Evolutionary conservation across 2,888 invertebrate species (phyloP).

Genomic region (Ormyrus nitidulus): DNA sequence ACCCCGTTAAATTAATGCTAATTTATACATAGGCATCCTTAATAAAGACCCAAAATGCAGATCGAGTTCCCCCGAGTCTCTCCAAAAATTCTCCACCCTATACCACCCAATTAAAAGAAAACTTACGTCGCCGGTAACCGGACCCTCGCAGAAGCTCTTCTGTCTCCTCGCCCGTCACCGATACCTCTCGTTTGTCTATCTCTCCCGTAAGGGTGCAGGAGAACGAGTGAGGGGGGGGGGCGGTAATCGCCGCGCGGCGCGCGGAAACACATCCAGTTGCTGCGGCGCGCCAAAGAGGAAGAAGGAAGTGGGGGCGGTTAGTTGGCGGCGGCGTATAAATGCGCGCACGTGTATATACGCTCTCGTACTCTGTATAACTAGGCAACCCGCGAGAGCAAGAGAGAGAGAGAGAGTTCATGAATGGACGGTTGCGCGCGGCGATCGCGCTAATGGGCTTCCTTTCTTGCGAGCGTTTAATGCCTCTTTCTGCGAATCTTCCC

Average conservation of each 20-base stretch:
- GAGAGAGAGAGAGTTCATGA: conserved; percentile 65
- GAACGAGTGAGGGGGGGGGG: background rate
- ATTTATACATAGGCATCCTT: background rate
- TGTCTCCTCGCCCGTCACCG: background rate
- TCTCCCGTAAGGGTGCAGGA: background rate
- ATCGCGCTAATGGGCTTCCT: conserved; percentile 69
- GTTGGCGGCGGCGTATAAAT: conserved; percentile 14
- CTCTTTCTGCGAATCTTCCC: conserved; percentile 29
- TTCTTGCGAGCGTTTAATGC: conserved; percentile 61
- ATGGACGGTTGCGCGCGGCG: conserved; percentile 68
- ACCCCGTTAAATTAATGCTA: background rate
- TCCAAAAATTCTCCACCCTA: no score
- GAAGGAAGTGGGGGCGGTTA: conserved; percentile 35
- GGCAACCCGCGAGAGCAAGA: background rate
- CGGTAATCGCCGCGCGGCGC: conserved; percentile 21
- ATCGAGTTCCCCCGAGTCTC: background rate
- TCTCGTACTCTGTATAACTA: background rate
- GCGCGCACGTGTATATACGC: background rate
- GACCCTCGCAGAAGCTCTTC: background rate
- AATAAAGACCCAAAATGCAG: background rate
- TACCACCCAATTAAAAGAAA: conserved; percentile 35
- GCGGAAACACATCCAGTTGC: conserved; percentile 13
- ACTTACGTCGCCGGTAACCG: background rate
- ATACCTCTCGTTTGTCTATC: background rate
- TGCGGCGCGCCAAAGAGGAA: conserved; percentile 43